Base-by-base conservation (phyloP, 2,797 vertebrate genomes). In the Hemitrygon akajei region DNA sequence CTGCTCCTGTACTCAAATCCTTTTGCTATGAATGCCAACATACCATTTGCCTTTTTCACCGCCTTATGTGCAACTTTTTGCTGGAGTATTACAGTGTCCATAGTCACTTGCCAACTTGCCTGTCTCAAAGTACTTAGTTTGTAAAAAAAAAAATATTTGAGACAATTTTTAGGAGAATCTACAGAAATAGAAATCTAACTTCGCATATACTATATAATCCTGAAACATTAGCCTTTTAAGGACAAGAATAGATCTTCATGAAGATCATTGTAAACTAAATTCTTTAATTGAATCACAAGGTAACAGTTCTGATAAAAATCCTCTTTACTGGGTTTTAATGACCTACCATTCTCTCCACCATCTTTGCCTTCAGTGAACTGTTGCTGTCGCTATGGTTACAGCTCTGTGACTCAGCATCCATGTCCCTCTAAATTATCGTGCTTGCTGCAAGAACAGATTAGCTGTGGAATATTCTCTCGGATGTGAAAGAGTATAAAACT, bases 391-490 rank as follows among this genome's bases (percentile, higher is more conserved):
- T 56, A 14, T 93, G 71, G 91, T 76, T 75, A 93, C 91, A 0
- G 71, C 71, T 76, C 71, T 12, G 91, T 93, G 69, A 75, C 69
- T 92, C 91, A 92, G 91, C 66, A 71, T 73, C 60, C 58, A 91
- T 14, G 30, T 60, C 82, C 56, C 27, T 89, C 69, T 66, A n/a
- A 34, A 69, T 22, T 69, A 11, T 34, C 47, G 10, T 63, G 27
- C 3, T 47, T 16, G 56, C 27, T 37, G 34, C 86, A 34, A 89
- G 69, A 22, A 60, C 63, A 63, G 3, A 37, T 20, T 20, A 9
- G n/a, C 58, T 34, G 60, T 34, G 60, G 86, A 66, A n/a, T 89
- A 66, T 89, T 34, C 3, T 18, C 86, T 63, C 16, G 0, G 60
- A 66, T 89, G 63, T 7, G 7, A 20, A 47, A 20, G 86, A 89